These are phyloP conservation scores for Gonocerus acuteangulatus DNA, from an alignment of 2,888 invertebrate genomes.

Conservation along the genomic window DNA sequence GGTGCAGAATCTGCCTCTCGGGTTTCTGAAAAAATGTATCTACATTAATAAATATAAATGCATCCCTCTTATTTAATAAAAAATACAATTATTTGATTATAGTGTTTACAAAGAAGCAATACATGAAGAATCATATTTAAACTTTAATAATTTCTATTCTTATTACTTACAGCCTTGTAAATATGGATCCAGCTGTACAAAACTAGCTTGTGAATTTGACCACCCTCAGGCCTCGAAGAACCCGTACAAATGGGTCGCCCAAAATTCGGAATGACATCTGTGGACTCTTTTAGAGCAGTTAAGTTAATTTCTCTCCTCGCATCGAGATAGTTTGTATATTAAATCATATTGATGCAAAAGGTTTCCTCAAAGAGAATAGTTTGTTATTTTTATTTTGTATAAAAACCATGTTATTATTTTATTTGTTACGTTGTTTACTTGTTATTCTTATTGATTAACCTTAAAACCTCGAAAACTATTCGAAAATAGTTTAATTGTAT, in stretches of 20 bases:
- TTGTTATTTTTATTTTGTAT: not conserved
- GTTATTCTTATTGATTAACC: not conserved
- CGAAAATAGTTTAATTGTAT: too few species aligned
- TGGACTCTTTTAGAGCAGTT: not conserved
- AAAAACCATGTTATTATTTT: not conserved
- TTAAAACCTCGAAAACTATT: not conserved
- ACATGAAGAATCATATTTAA: too few species aligned
- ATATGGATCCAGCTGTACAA: constrained; percentile 36
- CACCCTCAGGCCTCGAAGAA: constrained; percentile 25
- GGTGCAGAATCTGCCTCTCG: too few species aligned
- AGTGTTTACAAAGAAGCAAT: too few species aligned
- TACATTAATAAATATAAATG: too few species aligned
- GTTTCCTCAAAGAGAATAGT: not conserved
- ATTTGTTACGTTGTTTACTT: not conserved
- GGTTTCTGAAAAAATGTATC: too few species aligned
- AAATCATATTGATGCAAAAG: not conserved
- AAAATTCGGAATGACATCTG: constrained; percentile 9
- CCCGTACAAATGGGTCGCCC: constrained; percentile 33
- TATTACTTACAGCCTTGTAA: constrained; percentile 33
- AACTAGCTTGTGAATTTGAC: constrained; percentile 35
- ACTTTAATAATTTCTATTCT: not conserved
- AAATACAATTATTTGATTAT: too few species aligned
- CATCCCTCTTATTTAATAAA: too few species aligned
- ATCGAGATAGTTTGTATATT: not conserved
- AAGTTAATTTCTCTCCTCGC: not conserved